Evolutionary conservation across 2,113 vertebrate genomes (phyloP).

Genomic region (Papio anubis): DNA sequence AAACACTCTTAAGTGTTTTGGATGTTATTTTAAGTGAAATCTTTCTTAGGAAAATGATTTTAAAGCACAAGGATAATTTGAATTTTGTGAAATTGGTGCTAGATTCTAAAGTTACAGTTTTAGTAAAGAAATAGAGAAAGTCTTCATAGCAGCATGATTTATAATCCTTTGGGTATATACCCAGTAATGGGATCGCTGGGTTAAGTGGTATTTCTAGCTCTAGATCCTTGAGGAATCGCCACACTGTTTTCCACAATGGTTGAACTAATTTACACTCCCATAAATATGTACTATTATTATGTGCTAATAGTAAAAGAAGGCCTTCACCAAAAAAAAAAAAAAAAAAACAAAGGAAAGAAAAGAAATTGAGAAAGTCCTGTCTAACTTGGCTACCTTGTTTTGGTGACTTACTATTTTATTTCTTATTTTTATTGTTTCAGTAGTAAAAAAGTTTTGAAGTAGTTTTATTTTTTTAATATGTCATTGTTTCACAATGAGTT

Average conservation of each 20-base stretch:
- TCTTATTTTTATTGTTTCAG: background rate
- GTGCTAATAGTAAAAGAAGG: too few species aligned
- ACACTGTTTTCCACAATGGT: too few species aligned
- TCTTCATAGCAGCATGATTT: background rate
- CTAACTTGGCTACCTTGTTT: background rate
- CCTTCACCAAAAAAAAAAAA: too few species aligned
- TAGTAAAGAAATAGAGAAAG: background rate
- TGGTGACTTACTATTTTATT: background rate
- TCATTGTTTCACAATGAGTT: background rate
- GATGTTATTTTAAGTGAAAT: background rate
- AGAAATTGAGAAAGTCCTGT: background rate
- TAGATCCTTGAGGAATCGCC: too few species aligned
- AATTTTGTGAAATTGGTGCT: background rate
- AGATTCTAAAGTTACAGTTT: background rate
- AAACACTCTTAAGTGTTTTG: background rate
- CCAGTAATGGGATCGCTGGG: too few species aligned
- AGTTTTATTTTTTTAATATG: background rate
- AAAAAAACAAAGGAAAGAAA: background rate
- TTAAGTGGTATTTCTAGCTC: too few species aligned
- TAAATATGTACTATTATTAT: too few species aligned
- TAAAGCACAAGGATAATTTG: background rate
- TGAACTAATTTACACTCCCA: too few species aligned
- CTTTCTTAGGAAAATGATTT: constrained; percentile 8
- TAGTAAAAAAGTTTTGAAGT: background rate
- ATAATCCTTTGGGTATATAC: too few species aligned